phyloP scores from a whole-genome alignment of 2,113 vertebrate genomes.

The Gymnarchus niloticus region DNA sequence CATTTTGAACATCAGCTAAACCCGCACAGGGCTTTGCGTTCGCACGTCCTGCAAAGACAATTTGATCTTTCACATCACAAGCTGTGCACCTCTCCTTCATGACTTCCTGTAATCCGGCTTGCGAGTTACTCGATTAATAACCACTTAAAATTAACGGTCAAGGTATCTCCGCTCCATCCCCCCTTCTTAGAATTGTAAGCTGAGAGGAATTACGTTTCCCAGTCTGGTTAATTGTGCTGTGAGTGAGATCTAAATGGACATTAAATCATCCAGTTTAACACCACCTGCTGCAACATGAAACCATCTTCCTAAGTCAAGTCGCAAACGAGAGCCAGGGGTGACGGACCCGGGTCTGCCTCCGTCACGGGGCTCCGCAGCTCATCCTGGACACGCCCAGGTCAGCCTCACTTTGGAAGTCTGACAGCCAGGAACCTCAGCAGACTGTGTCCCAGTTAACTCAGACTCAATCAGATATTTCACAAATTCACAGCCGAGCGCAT shows the following conservation, averaged over 20 bases:
- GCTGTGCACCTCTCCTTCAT: conserved; percentile 17
- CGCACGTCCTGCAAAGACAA: background rate
- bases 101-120: background rate
- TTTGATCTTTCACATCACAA: conserved; percentile 19
- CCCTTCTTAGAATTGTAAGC: background rate
- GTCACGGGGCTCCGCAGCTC: background rate
- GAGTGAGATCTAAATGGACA: conserved; percentile 12
- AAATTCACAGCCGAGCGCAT: background rate
- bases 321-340: too few relatives aligned
- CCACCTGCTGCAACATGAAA: conserved; percentile 1
- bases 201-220: conserved; percentile 16
- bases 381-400: background rate
- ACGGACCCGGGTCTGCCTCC: too few relatives aligned
- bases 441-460: too few relatives aligned
- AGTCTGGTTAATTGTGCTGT: conserved; percentile 11
- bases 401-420: too few relatives aligned
- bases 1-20: conserved; percentile 30
- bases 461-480: too few relatives aligned
- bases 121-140: conserved; percentile 23
- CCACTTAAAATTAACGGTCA: conserved; percentile 31
- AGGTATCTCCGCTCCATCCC: conserved; percentile 12
- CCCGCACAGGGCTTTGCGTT: conserved; percentile 28
- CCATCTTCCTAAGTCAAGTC: background rate
- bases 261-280: conserved; percentile 16
- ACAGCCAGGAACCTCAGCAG: background rate